Conservation (phyloP, 2,888 invertebrate species). For the Gastrophysa polygoni region DNA sequence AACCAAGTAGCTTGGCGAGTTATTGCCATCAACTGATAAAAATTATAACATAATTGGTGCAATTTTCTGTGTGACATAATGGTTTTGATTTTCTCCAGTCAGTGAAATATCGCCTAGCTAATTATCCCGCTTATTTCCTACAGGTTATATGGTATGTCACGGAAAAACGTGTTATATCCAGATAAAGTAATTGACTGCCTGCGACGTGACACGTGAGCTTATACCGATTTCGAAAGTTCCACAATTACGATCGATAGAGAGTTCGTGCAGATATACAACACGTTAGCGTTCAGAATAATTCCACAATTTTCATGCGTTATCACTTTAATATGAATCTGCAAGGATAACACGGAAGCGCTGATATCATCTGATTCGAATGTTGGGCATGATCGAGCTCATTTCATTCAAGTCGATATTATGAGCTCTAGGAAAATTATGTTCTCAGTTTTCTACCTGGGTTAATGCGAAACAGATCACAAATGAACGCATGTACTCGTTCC, state of each 20-base stretch:
- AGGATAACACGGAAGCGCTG: background rate
- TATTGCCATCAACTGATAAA: background rate
- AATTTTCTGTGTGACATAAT: constrained; percentile 6
- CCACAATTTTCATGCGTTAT: background rate
- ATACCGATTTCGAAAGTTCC: constrained; percentile 22
- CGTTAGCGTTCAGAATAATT: background rate
- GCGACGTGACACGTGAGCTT: constrained; percentile 30
- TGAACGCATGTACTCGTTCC: too few species aligned
- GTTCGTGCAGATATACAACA: background rate
- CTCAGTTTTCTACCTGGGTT: too few species aligned
- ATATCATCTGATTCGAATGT: background rate
- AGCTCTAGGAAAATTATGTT: too few species aligned
- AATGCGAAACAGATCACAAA: too few species aligned
- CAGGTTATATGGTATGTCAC: constrained; percentile 17
- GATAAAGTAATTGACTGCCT: constrained; percentile 34
- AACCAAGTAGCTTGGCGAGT: background rate
- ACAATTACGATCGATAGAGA: constrained; percentile 1
- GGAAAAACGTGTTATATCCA: constrained; percentile 25
- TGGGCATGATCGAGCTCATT: background rate
- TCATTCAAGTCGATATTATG: too few species aligned
- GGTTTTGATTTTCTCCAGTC: constrained; percentile 9
- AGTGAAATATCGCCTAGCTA: constrained; percentile 28
- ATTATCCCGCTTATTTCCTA: constrained; percentile 21
- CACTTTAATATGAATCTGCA: background rate
- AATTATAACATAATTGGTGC: background rate